Conservation (phyloP, 2,113 vertebrate genomes). For the Hylia prasina region DNA sequence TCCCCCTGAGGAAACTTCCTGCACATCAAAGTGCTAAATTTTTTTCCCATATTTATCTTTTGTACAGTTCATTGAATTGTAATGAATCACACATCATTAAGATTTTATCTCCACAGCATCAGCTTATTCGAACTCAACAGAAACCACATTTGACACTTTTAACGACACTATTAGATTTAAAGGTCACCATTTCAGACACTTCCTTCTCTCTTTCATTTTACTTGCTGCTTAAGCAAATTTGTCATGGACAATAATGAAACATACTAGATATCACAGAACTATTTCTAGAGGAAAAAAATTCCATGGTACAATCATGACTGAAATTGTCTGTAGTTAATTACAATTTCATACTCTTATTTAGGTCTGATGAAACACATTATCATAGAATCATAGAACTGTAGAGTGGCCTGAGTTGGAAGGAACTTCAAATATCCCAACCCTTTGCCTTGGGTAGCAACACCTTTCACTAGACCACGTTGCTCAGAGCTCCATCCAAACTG, state of each 20-base stretch:
- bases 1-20: not conserved
- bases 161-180: not conserved
- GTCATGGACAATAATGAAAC: not conserved
- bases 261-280: not conserved
- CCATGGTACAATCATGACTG: not conserved
- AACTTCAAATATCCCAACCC: not conserved
- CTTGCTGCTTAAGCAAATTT: not conserved
- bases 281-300: not conserved
- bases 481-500: not conserved
- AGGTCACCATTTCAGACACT: not conserved
- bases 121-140: not conserved
- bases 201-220: not conserved
- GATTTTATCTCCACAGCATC: not conserved
- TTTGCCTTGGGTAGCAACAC: not conserved
- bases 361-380: not conserved
- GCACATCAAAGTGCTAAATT: not conserved
- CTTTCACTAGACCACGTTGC: not conserved
- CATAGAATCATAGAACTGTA: not conserved
- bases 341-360: not conserved
- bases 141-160: not conserved
- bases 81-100: not conserved
- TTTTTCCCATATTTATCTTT: not conserved
- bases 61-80: not conserved
- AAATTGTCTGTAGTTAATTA: not conserved
- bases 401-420: not conserved